These are phyloP conservation scores for Clarias macrocephalus DNA, from an alignment of 2,113 vertebrate genomes.

Conservation along the genomic window DNA sequence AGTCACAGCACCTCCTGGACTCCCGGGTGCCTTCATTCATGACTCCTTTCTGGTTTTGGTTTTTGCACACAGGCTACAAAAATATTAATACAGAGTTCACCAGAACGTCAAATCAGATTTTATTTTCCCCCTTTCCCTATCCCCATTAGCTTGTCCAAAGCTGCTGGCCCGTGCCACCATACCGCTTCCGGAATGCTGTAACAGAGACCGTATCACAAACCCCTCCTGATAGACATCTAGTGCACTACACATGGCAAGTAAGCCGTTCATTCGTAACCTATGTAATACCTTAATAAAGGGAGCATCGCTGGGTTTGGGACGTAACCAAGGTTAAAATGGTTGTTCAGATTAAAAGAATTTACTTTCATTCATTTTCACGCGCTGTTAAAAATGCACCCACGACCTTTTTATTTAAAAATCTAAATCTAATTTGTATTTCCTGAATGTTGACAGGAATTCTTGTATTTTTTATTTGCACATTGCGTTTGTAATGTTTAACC, in stretches of 20 bases:
- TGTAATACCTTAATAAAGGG: neutral
- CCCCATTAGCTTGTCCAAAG: slow-evolving; percentile 61
- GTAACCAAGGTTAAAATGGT: neutral
- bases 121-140: neutral
- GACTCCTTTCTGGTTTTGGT: slow-evolving; percentile 54
- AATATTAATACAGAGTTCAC: neutral
- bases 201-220: slow-evolving; percentile 35
- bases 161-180: slow-evolving; percentile 69
- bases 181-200: slow-evolving; percentile 78
- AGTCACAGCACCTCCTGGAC: slow-evolving; percentile 69
- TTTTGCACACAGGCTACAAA: slow-evolving; percentile 10
- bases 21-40: slow-evolving; percentile 76
- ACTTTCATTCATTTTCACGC: neutral
- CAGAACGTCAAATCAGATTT: slow-evolving; percentile 62
- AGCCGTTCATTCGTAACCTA: neutral
- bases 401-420: neutral
- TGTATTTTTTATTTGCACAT: neutral
- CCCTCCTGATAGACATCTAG: neutral
- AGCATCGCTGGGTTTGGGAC: neutral
- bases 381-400: neutral
- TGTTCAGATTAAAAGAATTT: neutral
- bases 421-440: neutral
- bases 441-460: neutral
- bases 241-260: neutral
- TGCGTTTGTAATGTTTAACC: neutral